phyloP scores from a whole-genome alignment of 2,113 vertebrate genomes.

The Ellobius talpinus region DNA sequence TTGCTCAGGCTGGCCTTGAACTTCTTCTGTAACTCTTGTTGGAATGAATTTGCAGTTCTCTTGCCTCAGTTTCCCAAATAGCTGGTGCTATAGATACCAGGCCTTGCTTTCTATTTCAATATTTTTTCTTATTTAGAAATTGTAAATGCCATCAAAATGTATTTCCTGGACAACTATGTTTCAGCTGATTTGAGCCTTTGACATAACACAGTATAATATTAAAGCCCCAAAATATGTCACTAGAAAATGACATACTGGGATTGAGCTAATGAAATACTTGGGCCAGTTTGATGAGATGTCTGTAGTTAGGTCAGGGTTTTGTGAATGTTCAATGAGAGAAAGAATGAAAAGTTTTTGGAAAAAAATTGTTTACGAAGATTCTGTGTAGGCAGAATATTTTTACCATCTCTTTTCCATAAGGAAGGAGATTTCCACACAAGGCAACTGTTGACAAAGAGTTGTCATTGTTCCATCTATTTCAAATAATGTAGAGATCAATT shows the following conservation, averaged over 20 bases:
- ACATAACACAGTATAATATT: conserved; percentile 1
- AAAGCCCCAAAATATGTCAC: conserved; percentile 42
- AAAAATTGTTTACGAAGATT: neutral
- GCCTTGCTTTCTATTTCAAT: neutral
- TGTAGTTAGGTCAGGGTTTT: conserved; percentile 29
- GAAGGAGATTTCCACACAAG: neutral
- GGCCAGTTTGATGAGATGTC: neutral
- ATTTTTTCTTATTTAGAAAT: neutral
- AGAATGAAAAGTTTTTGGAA: neutral
- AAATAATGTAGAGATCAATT: conserved; percentile 19
- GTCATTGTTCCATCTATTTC: conserved; percentile 59
- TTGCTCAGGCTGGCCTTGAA: neutral
- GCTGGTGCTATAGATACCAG: neutral
- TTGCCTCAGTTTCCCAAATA: neutral
- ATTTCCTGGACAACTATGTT: neutral
- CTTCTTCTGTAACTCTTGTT: neutral
- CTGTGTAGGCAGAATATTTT: neutral
- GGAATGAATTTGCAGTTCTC: neutral
- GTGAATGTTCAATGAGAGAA: neutral
- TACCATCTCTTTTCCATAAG: neutral
- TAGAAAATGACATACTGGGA: neutral
- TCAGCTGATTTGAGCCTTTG: conserved; percentile 49
- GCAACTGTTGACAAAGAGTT: conserved; percentile 52
- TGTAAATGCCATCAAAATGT: neutral
- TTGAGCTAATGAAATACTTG: conserved; percentile 34